Conservation (phyloP, 2,113 vertebrate species). For the Heptranchias perlo region DNA sequence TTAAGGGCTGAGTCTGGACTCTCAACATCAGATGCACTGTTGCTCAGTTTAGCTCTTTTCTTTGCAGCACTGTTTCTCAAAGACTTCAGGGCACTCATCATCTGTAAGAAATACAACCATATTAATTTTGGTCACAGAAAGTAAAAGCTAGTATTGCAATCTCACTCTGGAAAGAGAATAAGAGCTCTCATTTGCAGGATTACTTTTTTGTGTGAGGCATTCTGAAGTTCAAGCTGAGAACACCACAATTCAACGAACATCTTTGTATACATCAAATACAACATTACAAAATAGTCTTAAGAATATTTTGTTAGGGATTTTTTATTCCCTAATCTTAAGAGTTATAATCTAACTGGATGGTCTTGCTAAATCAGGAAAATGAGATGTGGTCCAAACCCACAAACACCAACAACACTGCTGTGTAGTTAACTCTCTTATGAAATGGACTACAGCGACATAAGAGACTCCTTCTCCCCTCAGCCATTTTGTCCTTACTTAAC, state of each 20-base stretch:
- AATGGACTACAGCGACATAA: not conserved
- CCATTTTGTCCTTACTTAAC: not conserved
- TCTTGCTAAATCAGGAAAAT: not conserved
- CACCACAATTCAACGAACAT: not conserved
- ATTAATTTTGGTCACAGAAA: not conserved
- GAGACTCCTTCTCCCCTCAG: not conserved
- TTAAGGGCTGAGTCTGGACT: conserved; percentile 71
- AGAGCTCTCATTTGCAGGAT: not conserved
- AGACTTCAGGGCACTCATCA: conserved; percentile 77
- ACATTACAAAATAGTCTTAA: not conserved
- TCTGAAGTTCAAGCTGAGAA: not conserved
- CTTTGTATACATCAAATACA: not conserved
- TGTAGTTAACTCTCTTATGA: no score
- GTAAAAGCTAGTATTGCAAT: not conserved
- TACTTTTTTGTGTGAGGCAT: not conserved
- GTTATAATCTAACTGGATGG: not conserved
- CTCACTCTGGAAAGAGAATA: not conserved
- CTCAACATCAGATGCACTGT: conserved; percentile 63
- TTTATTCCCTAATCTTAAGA: not conserved
- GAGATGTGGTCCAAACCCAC: not conserved
- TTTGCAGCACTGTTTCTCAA: conserved; percentile 82
- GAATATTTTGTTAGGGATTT: not conserved
- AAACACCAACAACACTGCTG: not conserved
- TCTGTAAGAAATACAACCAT: conserved; percentile 54
- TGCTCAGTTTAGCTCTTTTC: conserved; percentile 76